Evolutionary conservation across 2,113 vertebrate genomes (phyloP).

Genomic region (human): GRCh38 chr18:68796001-68796500

Average conservation of each 20-base stretch:
- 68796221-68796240: not conserved
- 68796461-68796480: not conserved
- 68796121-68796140: not conserved
- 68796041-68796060: not conserved
- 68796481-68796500: not conserved
- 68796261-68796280: not conserved
- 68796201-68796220: not conserved
- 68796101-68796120: not conserved
- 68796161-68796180: not conserved
- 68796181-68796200: not conserved
- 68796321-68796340: not conserved
- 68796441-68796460: not conserved
- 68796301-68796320: not conserved
- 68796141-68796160: not conserved
- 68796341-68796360: not conserved
- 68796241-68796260: not conserved
- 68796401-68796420: not conserved
- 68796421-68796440: not conserved
- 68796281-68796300: not conserved
- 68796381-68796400: not conserved
- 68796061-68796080: not conserved
- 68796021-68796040: not conserved
- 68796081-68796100: not conserved
- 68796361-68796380: not conserved
- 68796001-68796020: not conserved